Base-by-base conservation (phyloP, 2,797 vertebrate genomes). In the Tapirus indicus region DNA sequence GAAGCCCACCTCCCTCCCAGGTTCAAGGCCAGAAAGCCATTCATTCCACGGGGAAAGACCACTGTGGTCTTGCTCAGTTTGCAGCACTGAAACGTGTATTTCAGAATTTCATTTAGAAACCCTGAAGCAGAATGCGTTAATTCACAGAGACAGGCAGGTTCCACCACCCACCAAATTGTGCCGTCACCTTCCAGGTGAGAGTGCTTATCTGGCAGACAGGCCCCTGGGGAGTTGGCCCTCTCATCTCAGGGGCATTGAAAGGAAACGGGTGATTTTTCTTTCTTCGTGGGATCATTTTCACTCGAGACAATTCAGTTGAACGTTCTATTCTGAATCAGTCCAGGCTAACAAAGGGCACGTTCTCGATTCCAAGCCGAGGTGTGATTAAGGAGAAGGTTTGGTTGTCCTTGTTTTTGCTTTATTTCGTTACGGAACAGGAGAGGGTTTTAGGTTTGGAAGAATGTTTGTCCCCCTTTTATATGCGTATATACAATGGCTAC, bases 221-320 rank as follows among this genome's bases (percentile, higher is more conserved):
- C 35, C 92, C 90, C 75, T 62, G 10, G 92, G 93, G 95, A 95
- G 35, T 68, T 74, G 74, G 87, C 82, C 80, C 49, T 62, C 75
- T 95, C 84, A 1, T 90, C 80, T 68, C 13, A 0, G 75, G 86
- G 83, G 41, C 66, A 74, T 27, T 88, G 84, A 96, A 95, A 89
- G 93, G 58, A 95, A 97, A 97, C 82, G 60, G 56, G 86, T 62
- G 85, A 58, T 92, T 97, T 97, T 97, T 84, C 78, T 89, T 92
- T 95, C 32, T 90, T 60, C 16, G 14, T 35, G 27, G 87, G 84
- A 88, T 95, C 72, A 27, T 95, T 95, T 97, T 95, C 94, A 60
- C 71, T 92, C 13, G 54, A 47, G 80, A 94, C 84, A 77, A 7
- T 90, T 92, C 88, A 92, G 1, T 25, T 78, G 72, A 92, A 95